These are phyloP conservation scores for Physocephala rufipes DNA, from an alignment of 2,888 invertebrate genomes.

Conservation along the genomic window DNA sequence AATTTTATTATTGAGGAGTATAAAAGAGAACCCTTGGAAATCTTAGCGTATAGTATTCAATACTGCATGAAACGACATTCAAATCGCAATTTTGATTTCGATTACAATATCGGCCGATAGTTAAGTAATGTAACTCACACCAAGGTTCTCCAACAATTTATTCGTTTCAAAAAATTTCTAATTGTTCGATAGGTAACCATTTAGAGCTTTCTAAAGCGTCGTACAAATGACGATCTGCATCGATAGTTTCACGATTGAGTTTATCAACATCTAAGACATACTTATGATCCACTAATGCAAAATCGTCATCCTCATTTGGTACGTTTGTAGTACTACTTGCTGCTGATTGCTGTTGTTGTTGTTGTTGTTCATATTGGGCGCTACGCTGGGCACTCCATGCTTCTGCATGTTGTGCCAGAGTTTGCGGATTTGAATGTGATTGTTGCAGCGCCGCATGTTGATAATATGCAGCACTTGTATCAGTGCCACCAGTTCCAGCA, in stretches of 20 bases:
- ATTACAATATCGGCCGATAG: too few species aligned
- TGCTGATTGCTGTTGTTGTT: slow-evolving; percentile 50
- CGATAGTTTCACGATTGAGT: slow-evolving; percentile 78
- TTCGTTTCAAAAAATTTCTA: slow-evolving; percentile 70
- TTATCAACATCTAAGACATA: slow-evolving; percentile 77
- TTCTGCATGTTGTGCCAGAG: slow-evolving; percentile 65
- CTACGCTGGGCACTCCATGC: slow-evolving; percentile 67
- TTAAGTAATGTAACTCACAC: too few species aligned
- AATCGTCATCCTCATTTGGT: slow-evolving; percentile 70
- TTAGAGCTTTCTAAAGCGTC: slow-evolving; percentile 84
- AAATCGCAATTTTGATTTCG: too few species aligned
- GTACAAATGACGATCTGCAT: slow-evolving; percentile 81
- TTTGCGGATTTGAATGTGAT: slow-evolving; percentile 59
- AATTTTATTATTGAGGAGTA: too few species aligned
- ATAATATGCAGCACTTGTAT: slow-evolving; percentile 60
- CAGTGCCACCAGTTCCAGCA: slow-evolving; percentile 48
- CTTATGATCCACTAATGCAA: slow-evolving; percentile 84
- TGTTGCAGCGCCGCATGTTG: slow-evolving; percentile 64
- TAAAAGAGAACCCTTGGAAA: too few species aligned
- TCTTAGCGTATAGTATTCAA: too few species aligned
- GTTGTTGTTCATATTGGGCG: slow-evolving; percentile 64
- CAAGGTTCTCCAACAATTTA: too few species aligned
- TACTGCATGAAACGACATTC: too few species aligned
- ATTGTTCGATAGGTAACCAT: slow-evolving; percentile 81
- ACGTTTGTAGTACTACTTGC: slow-evolving; percentile 50